Base-by-base conservation (phyloP, 2,797 vertebrate genomes). In the Argentina silus region DNA sequence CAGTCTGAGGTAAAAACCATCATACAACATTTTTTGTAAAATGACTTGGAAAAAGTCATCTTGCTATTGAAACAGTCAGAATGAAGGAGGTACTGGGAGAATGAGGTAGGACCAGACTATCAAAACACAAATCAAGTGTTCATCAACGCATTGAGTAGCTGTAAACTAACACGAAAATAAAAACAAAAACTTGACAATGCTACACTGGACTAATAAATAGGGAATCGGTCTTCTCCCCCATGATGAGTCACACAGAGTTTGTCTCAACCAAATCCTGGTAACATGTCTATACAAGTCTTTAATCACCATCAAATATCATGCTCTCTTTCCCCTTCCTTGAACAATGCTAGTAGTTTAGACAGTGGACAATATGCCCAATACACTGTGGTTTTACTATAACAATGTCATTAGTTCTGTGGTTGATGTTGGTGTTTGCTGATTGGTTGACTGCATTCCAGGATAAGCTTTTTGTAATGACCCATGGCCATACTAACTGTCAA, bases 21-120 rank as follows among this genome's bases (percentile, higher is more conserved):
- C n/a, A n/a, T n/a, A n/a, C 11, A 36, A 23, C 1, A 27, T 11
- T 60, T 21, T 60, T 23, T 53, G 57, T 51, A 36, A 67, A 63
- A 75, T 44, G 6, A 57, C 63, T 0, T 59, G 73, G 62, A 45
- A 65, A 69, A 66, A 61, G 19, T 21, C 59, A 36, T 36, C 27
- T 36, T 2, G 27, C 27, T 36, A 36, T 36, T 36, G 1, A 36
- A 50, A 53, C 47, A 2, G 23, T 36, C 47, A 15, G 7, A n/a
- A 23, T 42, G n/a, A 61, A 27, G 11, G 21, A 66, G 36, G 74
- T 69, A 73, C 64, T 72, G 45, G 56, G 61, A 86, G 66, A 76
- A 80, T 80, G 84, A 90, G 90, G 88, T 86, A 89, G 87, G 70
- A 78, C 63, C 74, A 83, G 73, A 79, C 68, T 14, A 81, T 63